Base-by-base conservation (phyloP, 2,113 vertebrate species). In the Myotis brandtii region DNA sequence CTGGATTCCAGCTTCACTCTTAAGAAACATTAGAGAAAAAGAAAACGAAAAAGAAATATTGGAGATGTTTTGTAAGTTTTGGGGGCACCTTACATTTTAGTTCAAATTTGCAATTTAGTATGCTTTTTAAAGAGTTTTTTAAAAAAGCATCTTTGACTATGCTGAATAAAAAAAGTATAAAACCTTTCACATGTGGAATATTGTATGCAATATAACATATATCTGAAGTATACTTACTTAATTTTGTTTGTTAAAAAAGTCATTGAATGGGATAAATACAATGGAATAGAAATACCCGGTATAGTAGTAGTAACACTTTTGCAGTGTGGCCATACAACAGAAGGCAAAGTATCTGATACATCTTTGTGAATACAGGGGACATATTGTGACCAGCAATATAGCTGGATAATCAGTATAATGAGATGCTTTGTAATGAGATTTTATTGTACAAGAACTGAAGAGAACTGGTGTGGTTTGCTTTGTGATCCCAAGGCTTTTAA, bases 401-500 rank as follows among this genome's bases (percentile, higher is more conserved):
- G 95, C 43, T 91, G 66, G 84, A 69, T 94, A 77, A 91, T 86
- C 86, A 89, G 48, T 81, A 46, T 86, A 96, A 93, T 70, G 66
- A 92, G 52, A 81, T 94, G 59, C n/a, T 93, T 89, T 95, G 77
- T 94, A 92, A 92, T 87, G 92, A 87, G 76, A 59, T 72, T 87
- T 96, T 91, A 69, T 84, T 87, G 16, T 88, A 37, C 17, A 95
- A 70, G 90, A 94, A 73, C 92, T 64, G 87, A 89, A 50, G 73
- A 48, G 90, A 93, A 95, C 89, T 54, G 16, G 17, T 93, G 9
- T 2, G 1, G 69, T 79, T 96, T 92, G 0, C 30, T 67, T 90
- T 94, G 84, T 76, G 9, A 89, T 89, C 64, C 70, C 69, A 94
- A 95, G 89, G 91, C 95, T 96, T 94, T 96, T 88, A 80, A 89